Evolutionary conservation across 2,888 invertebrate species (phyloP).

Genomic region (Automeris io): DNA sequence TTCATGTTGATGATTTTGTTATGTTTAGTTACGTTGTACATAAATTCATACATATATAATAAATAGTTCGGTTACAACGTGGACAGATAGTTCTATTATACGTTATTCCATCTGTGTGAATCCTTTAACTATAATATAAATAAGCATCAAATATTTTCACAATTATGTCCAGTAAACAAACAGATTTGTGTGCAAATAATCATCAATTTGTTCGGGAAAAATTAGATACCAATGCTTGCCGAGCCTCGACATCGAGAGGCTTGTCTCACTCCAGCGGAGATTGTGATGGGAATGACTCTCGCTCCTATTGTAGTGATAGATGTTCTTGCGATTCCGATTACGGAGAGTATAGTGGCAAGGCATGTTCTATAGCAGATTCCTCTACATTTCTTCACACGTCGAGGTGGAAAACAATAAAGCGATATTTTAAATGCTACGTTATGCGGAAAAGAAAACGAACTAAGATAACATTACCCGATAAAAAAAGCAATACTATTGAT

Average conservation of each 20-base stretch:
- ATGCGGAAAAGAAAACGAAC: constrained; percentile 22
- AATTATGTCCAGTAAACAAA: neutral
- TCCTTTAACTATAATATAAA: no score
- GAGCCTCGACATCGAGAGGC: constrained; percentile 50
- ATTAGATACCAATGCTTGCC: constrained; percentile 31
- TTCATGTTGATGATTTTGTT: no score
- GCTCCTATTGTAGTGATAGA: constrained; percentile 23
- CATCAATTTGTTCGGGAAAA: constrained; percentile 16
- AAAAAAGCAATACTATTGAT: constrained; percentile 8
- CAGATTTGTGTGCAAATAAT: neutral
- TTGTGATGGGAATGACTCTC: constrained; percentile 28
- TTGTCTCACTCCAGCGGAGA: constrained; percentile 43
- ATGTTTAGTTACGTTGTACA: no score
- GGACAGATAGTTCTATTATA: no score
- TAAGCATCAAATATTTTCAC: no score
- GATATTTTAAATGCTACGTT: constrained; percentile 28
- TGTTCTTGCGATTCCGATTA: constrained; percentile 37
- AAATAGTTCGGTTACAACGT: no score
- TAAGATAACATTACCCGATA: constrained; percentile 15
- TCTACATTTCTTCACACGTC: constrained; percentile 33
- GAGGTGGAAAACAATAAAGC: constrained; percentile 43
- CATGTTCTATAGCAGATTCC: constrained; percentile 47
- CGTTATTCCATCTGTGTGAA: no score
- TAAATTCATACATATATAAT: no score
- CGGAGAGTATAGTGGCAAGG: constrained; percentile 27